phyloP scores from a whole-genome alignment of 2,113 vertebrate genomes.

The Nothocercus nigrocapillus region DNA sequence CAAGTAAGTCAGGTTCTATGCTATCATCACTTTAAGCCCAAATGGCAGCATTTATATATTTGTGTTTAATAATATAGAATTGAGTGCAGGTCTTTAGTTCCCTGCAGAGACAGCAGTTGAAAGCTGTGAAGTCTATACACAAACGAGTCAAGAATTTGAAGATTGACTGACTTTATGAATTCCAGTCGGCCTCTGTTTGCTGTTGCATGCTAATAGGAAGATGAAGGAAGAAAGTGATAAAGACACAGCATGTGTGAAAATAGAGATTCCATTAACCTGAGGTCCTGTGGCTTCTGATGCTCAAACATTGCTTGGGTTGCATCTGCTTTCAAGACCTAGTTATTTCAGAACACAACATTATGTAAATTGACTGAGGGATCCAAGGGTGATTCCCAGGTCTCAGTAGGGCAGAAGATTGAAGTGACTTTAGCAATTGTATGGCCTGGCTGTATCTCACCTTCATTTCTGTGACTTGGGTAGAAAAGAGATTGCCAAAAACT shows the following conservation, averaged over 20 bases:
- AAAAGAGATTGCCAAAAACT: not conserved
- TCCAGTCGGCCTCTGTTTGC: slow-evolving; percentile 9
- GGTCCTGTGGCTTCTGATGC: slow-evolving; percentile 32
- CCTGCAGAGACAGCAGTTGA: slow-evolving; percentile 45
- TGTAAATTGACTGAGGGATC: not conserved
- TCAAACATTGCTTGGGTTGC: not conserved
- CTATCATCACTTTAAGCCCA: slow-evolving; percentile 24
- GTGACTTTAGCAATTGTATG: not conserved
- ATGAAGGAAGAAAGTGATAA: slow-evolving; percentile 14
- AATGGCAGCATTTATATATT: slow-evolving; percentile 46
- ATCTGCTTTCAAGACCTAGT: not conserved
- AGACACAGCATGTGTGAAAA: slow-evolving; percentile 11
- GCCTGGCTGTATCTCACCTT: not conserved
- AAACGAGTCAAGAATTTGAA: slow-evolving; percentile 53
- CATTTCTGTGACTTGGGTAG: not conserved
- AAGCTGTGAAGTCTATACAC: slow-evolving; percentile 35
- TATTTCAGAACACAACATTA: not conserved
- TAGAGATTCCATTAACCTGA: slow-evolving; percentile 42
- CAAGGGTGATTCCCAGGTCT: not conserved
- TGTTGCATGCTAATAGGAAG: slow-evolving; percentile 60
- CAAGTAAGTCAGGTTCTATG: not conserved
- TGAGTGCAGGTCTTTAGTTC: slow-evolving; percentile 47
- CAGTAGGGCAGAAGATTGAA: not conserved
- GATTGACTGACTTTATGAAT: slow-evolving; percentile 41
- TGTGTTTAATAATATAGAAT: slow-evolving; percentile 50